Evolutionary conservation across 35 echinoderm and acorn worm genomes (phyloP).

Genomic region (Anneissia japonica): DNA sequence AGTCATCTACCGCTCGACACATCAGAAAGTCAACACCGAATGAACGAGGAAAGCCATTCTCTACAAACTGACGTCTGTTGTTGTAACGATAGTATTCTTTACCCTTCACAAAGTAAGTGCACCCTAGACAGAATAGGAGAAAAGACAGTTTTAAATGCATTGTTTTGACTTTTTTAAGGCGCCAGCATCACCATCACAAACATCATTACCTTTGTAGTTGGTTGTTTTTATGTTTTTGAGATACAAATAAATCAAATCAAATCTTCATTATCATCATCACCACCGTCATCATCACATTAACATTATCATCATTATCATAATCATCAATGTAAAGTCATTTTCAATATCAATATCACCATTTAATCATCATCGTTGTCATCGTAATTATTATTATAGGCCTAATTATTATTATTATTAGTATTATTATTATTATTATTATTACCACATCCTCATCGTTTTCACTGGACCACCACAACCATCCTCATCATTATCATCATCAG

Average conservation of each 20-base stretch:
- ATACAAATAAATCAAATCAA: no score
- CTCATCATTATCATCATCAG: conserved; percentile 6
- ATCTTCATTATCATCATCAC: no score
- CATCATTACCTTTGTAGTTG: no score
- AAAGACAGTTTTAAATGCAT: not conserved
- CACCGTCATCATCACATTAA: no score
- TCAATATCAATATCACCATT: no score
- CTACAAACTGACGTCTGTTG: conserved; percentile 28
- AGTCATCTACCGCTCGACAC: conserved; percentile 15
- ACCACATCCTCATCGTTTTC: not conserved
- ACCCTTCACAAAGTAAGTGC: conserved; percentile 60
- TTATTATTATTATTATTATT: no score
- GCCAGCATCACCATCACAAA: not conserved
- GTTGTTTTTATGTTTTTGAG: no score
- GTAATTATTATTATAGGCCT: no score
- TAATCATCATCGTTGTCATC: not conserved
- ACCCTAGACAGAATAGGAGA: not conserved
- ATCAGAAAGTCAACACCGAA: conserved; percentile 79
- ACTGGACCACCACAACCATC: not conserved
- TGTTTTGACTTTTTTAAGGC: not conserved
- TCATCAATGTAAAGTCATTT: no score
- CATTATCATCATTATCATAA: no score
- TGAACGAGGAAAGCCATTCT: conserved; percentile 41
- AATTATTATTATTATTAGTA: no score
- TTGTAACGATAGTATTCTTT: conserved; percentile 72